A percentile compares a stretch with the other conserved stretches of the same genome.
Conservation (phyloP, 2,888 invertebrate genomes). For the Rutpela maculata region DNA sequence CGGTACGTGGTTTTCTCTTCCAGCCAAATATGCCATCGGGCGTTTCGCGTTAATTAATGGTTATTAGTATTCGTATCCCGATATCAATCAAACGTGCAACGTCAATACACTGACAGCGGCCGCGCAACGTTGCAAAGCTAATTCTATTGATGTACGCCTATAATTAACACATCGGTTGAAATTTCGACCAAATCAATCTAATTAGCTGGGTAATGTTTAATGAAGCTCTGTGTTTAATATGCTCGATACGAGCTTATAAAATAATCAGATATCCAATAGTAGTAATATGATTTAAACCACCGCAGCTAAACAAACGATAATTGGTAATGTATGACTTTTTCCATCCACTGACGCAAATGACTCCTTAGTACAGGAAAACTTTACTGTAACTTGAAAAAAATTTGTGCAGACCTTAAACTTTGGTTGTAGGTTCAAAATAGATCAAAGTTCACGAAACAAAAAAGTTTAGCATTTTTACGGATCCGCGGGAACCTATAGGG, state of each 20-base stretch:
- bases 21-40: constrained; percentile 10
- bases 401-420: too few species aligned
- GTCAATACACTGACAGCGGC: constrained; percentile 37
- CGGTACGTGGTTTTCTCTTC: constrained; percentile 7
- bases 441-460: too few species aligned
- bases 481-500: too few species aligned
- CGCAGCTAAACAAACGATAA: neutral
- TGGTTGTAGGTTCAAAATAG: too few species aligned
- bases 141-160: constrained; percentile 46
- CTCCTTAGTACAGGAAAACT: too few species aligned
- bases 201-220: constrained; percentile 39
- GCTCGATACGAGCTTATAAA: constrained; percentile 23
- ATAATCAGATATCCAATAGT: constrained; percentile 13
- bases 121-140: constrained; percentile 45
- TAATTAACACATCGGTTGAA: constrained; percentile 47
- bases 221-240: constrained; percentile 39
- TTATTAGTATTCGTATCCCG: constrained; percentile 48
- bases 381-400: too few species aligned
- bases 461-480: too few species aligned
- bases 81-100: constrained; percentile 50
- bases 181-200: constrained; percentile 44
- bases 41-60: constrained; percentile 50
- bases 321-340: neutral
- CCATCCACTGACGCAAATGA: too few species aligned
- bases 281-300: neutral